Percentiles rank a stretch among this genome's conserved stretches.
Evolutionary conservation across 2,888 invertebrate species (phyloP).

Genomic region (Amphipyra berbera): DNA sequence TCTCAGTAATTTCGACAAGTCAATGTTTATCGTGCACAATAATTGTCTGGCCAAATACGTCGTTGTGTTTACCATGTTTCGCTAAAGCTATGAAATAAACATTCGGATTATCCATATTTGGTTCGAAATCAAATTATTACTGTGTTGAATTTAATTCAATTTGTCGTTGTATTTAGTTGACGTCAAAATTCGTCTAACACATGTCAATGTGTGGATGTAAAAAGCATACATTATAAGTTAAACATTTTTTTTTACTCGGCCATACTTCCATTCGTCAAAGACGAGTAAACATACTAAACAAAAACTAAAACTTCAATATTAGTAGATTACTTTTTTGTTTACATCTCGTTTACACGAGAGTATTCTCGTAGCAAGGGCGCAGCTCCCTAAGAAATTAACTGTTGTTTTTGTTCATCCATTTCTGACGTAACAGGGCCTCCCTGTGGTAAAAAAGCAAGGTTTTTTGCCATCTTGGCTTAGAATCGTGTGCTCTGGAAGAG

Average conservation of each 20-base stretch:
- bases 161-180: no score
- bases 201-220: no score
- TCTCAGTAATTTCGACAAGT: conserved; percentile 60
- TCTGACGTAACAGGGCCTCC: conserved; percentile 48
- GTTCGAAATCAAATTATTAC: not conserved
- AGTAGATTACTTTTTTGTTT: conserved; percentile 45
- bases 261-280: not conserved
- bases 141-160: no score
- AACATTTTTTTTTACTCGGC: not conserved
- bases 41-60: conserved; percentile 56
- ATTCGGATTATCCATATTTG: conserved; percentile 19
- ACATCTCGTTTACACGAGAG: conserved; percentile 13
- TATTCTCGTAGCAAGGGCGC: conserved; percentile 6
- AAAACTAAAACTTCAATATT: conserved; percentile 31
- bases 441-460: conserved; percentile 44
- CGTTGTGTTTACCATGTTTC: conserved; percentile 25
- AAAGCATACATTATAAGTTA: no score
- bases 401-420: conserved; percentile 61
- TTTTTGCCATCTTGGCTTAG: conserved; percentile 45
- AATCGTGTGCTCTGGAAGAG: conserved; percentile 50
- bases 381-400: conserved; percentile 52
- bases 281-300: conserved; percentile 10
- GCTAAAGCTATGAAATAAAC: conserved; percentile 35
- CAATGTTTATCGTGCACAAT: conserved; percentile 56
- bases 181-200: no score